phyloP scores from a whole-genome alignment of 1,140 invertebrate species.

The Diprion similis region DNA sequence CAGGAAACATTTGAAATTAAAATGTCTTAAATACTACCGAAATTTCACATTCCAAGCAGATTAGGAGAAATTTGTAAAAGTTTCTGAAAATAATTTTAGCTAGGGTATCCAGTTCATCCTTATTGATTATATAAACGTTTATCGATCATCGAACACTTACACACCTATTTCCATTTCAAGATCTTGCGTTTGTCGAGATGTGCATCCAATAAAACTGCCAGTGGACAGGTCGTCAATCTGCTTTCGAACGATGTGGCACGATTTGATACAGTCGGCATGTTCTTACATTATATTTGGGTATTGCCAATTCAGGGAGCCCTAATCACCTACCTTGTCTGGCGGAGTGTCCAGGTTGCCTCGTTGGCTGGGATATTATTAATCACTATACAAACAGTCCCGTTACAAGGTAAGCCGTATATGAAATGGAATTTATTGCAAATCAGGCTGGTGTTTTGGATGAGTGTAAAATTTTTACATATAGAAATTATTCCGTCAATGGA shows the following conservation, averaged over 20 bases:
- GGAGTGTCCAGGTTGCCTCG: constrained; percentile 64
- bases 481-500: too few relatives aligned
- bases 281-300: constrained; percentile 73
- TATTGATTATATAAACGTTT: background rate
- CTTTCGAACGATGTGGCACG: constrained; percentile 81
- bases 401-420: constrained; percentile 63
- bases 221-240: constrained; percentile 85
- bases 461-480: too few relatives aligned
- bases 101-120: constrained; percentile 4
- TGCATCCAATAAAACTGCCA: constrained; percentile 68
- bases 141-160: constrained; percentile 5
- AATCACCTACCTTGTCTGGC: constrained; percentile 70
- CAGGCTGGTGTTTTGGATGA: too few relatives aligned
- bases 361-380: constrained; percentile 69
- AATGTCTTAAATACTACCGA: too few relatives aligned
- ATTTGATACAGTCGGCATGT: constrained; percentile 56
- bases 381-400: constrained; percentile 67
- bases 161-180: constrained; percentile 29
- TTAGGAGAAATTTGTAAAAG: too few relatives aligned
- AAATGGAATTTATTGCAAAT: too few relatives aligned
- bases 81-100: too few relatives aligned
- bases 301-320: constrained; percentile 75
- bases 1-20: too few relatives aligned
- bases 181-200: constrained; percentile 53
- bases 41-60: too few relatives aligned